These are phyloP conservation scores for Myocastor coypus DNA, from an alignment of 2,113 vertebrate genomes.

Conservation along the genomic window DNA sequence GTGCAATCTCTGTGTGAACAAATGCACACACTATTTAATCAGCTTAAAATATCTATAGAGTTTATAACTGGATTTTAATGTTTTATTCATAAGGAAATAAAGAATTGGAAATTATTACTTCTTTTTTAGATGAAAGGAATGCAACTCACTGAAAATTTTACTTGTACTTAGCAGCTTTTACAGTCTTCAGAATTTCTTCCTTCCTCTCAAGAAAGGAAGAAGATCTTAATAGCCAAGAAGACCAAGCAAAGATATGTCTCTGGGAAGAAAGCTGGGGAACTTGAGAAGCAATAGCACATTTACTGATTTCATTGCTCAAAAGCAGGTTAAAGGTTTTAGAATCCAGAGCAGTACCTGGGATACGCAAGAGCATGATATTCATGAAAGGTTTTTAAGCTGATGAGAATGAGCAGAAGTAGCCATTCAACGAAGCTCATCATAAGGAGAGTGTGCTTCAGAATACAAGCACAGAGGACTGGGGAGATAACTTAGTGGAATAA, in stretches of 20 bases:
- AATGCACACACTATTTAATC: background rate
- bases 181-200: background rate
- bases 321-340: background rate
- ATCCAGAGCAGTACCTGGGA: background rate
- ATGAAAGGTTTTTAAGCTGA: background rate
- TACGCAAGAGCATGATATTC: background rate
- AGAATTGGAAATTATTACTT: background rate
- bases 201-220: background rate
- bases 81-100: background rate
- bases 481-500: too few relatives aligned
- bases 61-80: background rate
- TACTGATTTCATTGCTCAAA: background rate
- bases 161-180: background rate
- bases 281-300: background rate
- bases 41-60: background rate
- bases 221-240: background rate
- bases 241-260: background rate
- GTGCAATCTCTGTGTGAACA: background rate
- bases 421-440: background rate
- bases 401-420: background rate
- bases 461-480: background rate
- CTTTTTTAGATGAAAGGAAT: background rate
- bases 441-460: background rate
- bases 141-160: background rate
- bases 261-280: background rate